Evolutionary conservation across 37 sponge, comb jelly and placozoan species (phyloP), one percentile per base, ranked within the genome.

Genomic region (Haliclona indistincta): DNA sequence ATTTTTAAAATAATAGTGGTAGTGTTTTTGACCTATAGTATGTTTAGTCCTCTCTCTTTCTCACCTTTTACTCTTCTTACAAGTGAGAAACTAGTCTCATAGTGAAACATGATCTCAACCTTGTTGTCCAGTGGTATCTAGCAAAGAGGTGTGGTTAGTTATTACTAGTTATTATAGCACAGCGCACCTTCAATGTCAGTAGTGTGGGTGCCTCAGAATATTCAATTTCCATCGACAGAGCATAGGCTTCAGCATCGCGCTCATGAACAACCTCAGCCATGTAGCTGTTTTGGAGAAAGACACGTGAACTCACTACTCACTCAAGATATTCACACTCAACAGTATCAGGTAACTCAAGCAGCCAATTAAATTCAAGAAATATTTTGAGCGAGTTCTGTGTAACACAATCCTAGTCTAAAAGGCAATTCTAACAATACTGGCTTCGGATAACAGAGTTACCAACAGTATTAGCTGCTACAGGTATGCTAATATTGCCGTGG

Each of bases 51-150:
- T 58, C 7, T 58, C 30, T 38, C 36, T 17, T n/a, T 29, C 76
- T 26, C 0, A 83, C 84, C 84, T 45, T 63, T 77, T 20, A 84
- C 22, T 17, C 63, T 40, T 44, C 71, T 84, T 8, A 71, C 72
- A 11, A 77, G 56, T 29, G 78, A 77, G 65, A 84, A 77, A 51
- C 58, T 36, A 39, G 62, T 63, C 47, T 84, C 70, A 66, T 77
- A 84, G 39, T 84, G 85, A 63, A 84, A 84, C 23, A 35, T 53
- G 26, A 84, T 56, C 51, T 77, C 68, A 1, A 84, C 64, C 52
- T 71, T 84, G 51, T 74, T 84, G 63, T 84, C 85, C n/a, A 84
- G 52, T 39, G 85, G 85, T 38, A 84, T 77, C 84, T 83, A 56
- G 22, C 41, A 4, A 37, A 20, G 11, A 58, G n/a, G 25, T n/a